Percentiles rank a stretch among this genome's conserved stretches.
phyloP scores from a whole-genome alignment of 2,113 vertebrate genomes.

The Nothobranchius furzeri region DNA sequence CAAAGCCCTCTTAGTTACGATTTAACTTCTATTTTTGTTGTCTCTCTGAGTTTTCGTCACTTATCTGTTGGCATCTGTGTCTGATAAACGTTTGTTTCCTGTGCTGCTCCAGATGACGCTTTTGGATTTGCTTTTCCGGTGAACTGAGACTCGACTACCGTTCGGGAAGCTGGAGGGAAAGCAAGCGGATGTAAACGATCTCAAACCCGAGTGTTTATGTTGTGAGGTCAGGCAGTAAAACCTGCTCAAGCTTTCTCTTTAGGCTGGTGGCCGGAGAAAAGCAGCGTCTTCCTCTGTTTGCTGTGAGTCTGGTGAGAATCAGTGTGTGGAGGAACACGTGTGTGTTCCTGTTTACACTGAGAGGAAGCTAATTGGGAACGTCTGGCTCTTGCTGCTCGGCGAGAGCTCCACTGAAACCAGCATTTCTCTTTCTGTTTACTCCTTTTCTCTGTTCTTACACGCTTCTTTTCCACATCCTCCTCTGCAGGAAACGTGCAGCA shows the following conservation, averaged over 20 bases:
- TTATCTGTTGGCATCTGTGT: neutral
- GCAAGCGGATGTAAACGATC: neutral
- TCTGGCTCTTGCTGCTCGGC: constrained; percentile 50
- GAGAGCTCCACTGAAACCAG: constrained; percentile 56
- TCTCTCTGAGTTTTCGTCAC: neutral
- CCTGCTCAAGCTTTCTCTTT: neutral
- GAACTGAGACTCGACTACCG: neutral
- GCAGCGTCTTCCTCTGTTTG: constrained; percentile 23
- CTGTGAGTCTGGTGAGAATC: constrained; percentile 26
- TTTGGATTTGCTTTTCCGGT: neutral
- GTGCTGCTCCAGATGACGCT: neutral
- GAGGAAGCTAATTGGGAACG: constrained; percentile 66
- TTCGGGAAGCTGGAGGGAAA: neutral
- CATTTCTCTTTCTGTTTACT: constrained; percentile 50
- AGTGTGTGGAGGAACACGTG: constrained; percentile 44
- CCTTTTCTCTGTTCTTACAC: constrained; percentile 30
- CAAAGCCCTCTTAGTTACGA: neutral
- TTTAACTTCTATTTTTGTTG: neutral
- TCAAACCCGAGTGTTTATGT: neutral
- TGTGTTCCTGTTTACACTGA: constrained; percentile 65
- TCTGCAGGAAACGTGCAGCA: too few species aligned
- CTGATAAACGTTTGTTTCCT: neutral
- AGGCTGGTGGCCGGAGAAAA: constrained; percentile 4
- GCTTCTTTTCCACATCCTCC: neutral
- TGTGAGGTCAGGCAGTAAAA: neutral